Evolutionary conservation across 2,888 invertebrate genomes (phyloP).

Genomic region (Pogonocherus hispidulus): DNA sequence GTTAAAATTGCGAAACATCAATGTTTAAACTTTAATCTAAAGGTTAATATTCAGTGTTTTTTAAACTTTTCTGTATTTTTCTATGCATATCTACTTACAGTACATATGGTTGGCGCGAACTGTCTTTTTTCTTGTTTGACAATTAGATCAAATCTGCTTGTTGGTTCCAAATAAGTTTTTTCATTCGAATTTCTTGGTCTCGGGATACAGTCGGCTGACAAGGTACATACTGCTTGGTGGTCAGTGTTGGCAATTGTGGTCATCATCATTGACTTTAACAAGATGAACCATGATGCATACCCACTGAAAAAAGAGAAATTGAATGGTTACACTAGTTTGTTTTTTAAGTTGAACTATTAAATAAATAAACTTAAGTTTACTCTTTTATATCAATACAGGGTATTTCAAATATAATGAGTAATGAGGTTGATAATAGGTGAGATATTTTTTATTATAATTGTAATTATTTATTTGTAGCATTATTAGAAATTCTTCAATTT

Average conservation of each 20-base stretch:
- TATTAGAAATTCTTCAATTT: no score
- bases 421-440: no score
- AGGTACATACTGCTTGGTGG: neutral
- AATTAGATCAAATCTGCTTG: neutral
- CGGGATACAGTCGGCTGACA: constrained; percentile 3
- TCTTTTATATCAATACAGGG: no score
- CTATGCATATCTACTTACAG: constrained; percentile 59
- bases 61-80: neutral
- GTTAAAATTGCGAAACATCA: no score
- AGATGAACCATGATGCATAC: constrained; percentile 70
- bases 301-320: constrained; percentile 66
- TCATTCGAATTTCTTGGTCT: constrained; percentile 9
- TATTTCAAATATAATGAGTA: no score
- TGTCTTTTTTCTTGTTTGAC: constrained; percentile 56
- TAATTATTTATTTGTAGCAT: no score
- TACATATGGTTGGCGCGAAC: constrained; percentile 67
- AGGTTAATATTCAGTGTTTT: no score
- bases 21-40: no score
- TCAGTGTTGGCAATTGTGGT: constrained; percentile 57
- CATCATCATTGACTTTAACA: constrained; percentile 64
- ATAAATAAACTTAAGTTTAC: no score
- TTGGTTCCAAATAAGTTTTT: neutral
- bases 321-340: neutral
- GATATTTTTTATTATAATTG: no score
- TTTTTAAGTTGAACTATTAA: neutral